These are phyloP conservation scores for Antennarius striatus DNA, from an alignment of 2,113 vertebrate species.

Conservation along the genomic window DNA sequence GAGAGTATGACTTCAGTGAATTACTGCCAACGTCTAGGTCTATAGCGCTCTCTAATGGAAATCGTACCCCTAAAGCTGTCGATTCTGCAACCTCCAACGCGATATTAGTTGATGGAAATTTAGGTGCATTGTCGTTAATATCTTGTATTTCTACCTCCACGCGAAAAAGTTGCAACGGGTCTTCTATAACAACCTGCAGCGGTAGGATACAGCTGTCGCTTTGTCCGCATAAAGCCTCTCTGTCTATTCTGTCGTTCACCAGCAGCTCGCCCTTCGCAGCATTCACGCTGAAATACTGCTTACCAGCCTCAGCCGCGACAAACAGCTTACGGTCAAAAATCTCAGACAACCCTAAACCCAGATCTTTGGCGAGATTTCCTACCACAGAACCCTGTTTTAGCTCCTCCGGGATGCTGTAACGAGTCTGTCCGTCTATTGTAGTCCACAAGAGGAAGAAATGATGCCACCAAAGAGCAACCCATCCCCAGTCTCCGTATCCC, in stretches of 20 bases:
- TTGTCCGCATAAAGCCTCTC: conserved; percentile 83
- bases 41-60: conserved; percentile 67
- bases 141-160: conserved; percentile 84
- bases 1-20: conserved; percentile 57
- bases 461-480: conserved; percentile 61
- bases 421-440: conserved; percentile 69
- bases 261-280: conserved; percentile 79
- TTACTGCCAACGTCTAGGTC: conserved; percentile 73
- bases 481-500: conserved; percentile 58
- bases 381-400: conserved; percentile 76
- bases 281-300: conserved; percentile 82
- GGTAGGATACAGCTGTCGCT: conserved; percentile 79
- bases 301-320: conserved; percentile 77
- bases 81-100: conserved; percentile 77
- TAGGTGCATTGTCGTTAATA: conserved; percentile 84
- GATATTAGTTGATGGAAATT: conserved; percentile 33
- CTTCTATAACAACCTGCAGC: conserved; percentile 81
- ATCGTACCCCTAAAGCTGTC: conserved; percentile 71
- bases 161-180: conserved; percentile 78
- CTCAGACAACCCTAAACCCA: conserved; percentile 79
- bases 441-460: conserved; percentile 67
- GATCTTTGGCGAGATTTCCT: conserved; percentile 81
- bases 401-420: conserved; percentile 79
- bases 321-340: conserved; percentile 78
- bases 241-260: conserved; percentile 83